Evolutionary conservation across 2,888 invertebrate species (phyloP).

Genomic region (Cyrtodaria siliqua): DNA sequence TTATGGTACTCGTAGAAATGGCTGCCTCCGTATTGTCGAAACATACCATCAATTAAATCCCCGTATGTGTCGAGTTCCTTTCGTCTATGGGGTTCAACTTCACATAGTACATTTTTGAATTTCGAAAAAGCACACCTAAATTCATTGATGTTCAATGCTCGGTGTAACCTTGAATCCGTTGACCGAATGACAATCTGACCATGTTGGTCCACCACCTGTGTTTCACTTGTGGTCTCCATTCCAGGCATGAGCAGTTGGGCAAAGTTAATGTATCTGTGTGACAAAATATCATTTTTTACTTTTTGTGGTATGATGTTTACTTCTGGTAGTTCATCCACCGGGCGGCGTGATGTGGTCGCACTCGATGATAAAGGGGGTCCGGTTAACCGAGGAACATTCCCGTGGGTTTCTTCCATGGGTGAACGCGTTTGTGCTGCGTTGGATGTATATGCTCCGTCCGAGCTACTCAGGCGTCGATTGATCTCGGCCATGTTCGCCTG

Average conservation of each 20-base stretch:
- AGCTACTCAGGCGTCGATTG: too few species aligned
- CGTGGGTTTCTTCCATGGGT: too few species aligned
- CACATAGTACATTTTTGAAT: background rate
- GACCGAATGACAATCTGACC: background rate
- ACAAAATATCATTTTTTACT: background rate
- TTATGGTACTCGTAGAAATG: constrained; percentile 13
- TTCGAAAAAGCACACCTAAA: constrained; percentile 4
- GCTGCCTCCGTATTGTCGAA: background rate
- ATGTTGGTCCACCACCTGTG: constrained; percentile 1
- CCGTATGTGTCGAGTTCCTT: background rate
- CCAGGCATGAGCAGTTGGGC: background rate
- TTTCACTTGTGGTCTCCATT: background rate
- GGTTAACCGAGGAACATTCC: too few species aligned
- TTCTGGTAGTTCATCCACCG: background rate
- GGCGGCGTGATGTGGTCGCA: background rate
- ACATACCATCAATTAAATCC: background rate
- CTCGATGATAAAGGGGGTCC: too few species aligned
- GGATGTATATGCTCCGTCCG: too few species aligned
- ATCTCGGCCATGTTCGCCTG: too few species aligned
- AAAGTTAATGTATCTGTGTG: background rate
- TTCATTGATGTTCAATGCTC: background rate
- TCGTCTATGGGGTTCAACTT: background rate
- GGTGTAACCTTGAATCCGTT: background rate
- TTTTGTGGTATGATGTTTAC: background rate
- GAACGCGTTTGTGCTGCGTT: too few species aligned